Conservation (phyloP, 2,113 vertebrate species). For the Arenaria interpres region DNA sequence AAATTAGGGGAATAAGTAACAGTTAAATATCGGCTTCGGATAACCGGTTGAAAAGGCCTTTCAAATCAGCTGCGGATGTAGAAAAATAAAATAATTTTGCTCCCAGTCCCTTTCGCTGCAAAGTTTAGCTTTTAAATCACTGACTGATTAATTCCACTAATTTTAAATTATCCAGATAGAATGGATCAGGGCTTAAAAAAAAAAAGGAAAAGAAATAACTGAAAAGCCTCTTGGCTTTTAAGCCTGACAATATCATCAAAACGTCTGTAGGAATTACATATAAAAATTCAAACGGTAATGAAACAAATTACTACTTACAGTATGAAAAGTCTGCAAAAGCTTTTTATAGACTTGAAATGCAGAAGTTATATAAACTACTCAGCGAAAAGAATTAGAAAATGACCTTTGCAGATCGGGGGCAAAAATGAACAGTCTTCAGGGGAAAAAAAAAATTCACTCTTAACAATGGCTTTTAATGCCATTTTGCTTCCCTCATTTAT, state of each 20-base stretch:
- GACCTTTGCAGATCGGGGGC: conserved; percentile 80
- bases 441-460: conserved; percentile 59
- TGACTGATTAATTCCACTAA: conserved; percentile 72
- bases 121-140: conserved; percentile 66
- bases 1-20: conserved; percentile 82
- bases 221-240: conserved; percentile 74
- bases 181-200: conserved; percentile 39
- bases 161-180: conserved; percentile 75
- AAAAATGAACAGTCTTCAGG: conserved; percentile 83
- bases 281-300: conserved; percentile 77
- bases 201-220: neutral
- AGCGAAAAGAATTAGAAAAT: conserved; percentile 82
- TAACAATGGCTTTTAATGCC: conserved; percentile 83
- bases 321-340: conserved; percentile 77
- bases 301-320: conserved; percentile 82
- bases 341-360: conserved; percentile 81
- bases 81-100: conserved; percentile 75
- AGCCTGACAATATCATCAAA: conserved; percentile 80
- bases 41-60: conserved; percentile 74
- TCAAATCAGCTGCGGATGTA: conserved; percentile 72
- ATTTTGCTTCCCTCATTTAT: conserved; percentile 79
- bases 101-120: neutral
- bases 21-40: conserved; percentile 81
- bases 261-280: conserved; percentile 73
- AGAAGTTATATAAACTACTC: conserved; percentile 81